Base-by-base conservation (phyloP, 2,888 invertebrate genomes). In the Orthosia incerta region DNA sequence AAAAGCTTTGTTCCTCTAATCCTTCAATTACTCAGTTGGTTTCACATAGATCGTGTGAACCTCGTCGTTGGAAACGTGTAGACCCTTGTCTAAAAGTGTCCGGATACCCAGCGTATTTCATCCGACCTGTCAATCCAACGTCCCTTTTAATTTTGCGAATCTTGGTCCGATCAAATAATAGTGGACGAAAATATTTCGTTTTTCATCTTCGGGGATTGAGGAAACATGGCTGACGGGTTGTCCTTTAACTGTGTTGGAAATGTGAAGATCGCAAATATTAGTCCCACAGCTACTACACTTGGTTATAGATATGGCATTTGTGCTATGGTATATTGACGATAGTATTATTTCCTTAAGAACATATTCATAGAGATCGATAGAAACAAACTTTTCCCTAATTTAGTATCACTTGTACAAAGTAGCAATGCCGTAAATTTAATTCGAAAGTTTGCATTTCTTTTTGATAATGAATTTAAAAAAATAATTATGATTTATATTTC, bases 141-240 rank as follows among this genome's bases (percentile, higher is more conserved):
- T 76, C 80, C 80, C 66, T 68, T 87, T 85, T 82, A 87, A 86
- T 87, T 86, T 86, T 59, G 71, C 53, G 74, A 76, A 82, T 74
- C 76, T 75, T 76, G 60, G 55, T 53, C 56, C 73, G 59, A 77
- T 76, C 78, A 60, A 78, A 60, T 71, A 65, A 74, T 74, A 69
- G 62, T 67, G 63, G 31, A 63, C 46, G 74, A 79, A 85, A 80
- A 82, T 80, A 69, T 77, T 68, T 79, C 67, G 62, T 63, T 62
- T 63, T 74, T 74, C 57, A 55, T 69, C n/a, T 63, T 71, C 15
- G 48, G 39, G 62, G 61, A 76, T 85, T 73, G 68, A 69, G 79
- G 62, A 64, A 80, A 76, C 65, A 72, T 18, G 67, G 62, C 31
- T 69, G 74, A 68, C 70, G 62, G 64, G 26, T 39, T 57, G 57